phyloP scores from a whole-genome alignment of 2,797 vertebrate genomes.

The Tapirus indicus region DNA sequence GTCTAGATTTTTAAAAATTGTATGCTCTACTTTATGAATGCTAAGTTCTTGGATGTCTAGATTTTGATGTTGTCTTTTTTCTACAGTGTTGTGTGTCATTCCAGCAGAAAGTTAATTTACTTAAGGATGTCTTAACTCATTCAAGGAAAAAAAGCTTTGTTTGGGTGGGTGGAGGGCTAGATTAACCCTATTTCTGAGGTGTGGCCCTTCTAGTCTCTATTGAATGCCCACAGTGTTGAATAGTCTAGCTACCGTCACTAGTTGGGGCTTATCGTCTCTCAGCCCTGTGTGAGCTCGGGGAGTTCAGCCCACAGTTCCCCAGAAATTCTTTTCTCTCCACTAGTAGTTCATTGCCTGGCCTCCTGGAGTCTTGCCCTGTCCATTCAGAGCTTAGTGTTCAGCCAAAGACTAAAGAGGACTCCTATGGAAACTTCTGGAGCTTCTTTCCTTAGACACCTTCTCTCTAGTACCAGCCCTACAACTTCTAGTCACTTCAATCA shows the following conservation, averaged over 20 bases:
- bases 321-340: neutral
- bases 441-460: neutral
- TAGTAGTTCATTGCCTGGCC: neutral
- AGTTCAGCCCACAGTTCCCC: neutral
- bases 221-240: neutral
- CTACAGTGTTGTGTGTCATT: neutral
- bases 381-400: neutral
- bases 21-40: neutral
- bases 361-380: neutral
- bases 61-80: neutral
- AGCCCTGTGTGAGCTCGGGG: too few relatives aligned
- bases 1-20: neutral
- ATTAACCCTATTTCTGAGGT: neutral
- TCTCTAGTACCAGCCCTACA: neutral
- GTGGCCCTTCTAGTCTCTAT: neutral
- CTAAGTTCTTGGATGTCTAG: neutral
- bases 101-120: neutral
- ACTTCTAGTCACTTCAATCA: neutral
- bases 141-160: neutral
- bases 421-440: neutral
- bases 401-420: neutral
- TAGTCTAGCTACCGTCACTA: neutral
- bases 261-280: neutral
- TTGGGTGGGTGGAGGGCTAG: neutral
- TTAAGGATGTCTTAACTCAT: neutral